Evolutionary conservation across 2,797 vertebrate species (phyloP), one percentile per base, ranked within the genome.

Genomic region (Toxotes lorentzi): DNA sequence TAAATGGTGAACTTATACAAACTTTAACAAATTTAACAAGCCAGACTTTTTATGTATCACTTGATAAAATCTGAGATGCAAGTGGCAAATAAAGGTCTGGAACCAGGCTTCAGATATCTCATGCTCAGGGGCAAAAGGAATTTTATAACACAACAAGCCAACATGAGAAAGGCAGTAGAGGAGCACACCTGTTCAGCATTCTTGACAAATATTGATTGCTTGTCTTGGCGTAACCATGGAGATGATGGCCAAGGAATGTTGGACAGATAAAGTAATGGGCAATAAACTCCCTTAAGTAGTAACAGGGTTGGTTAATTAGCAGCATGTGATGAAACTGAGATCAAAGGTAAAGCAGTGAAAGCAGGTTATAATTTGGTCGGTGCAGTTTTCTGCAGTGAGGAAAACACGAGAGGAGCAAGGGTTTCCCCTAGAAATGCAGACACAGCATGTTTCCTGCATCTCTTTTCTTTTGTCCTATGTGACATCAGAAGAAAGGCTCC

Each of bases 301-400:
- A 60, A 80, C 54, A 71, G 47, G 27, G 70, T 27, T 67, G 73
- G 64, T 72, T 79, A 74, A 87, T 82, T 77, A 84, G 73, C 68
- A 73, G 69, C 1, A 3, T 76, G 73, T 78, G 72, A 83, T 64
- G 68, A 88, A 86, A 82, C 67, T 1, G 3, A 54, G 81, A 72
- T 86, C 79, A 91, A 92, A 91, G 89, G 74, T 88, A 64, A 73
- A 70, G 50, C 56, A 77, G 70, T 69, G 70, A 84, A 89, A 85
- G 78, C 65, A 59, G 69, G 74, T 70, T 84, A 57, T 58, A 70
- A 66, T 81, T 59, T 81, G 23, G 48, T 45, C 17, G 1, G 17
- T 54, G 70, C 40, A 11, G 38, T 70, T 74, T 77, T 73, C 23
- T 61, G 34, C 43, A 40, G 24, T 13, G 32, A 63, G 50, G 63